Percentiles rank a stretch among this genome's conserved stretches.
phyloP scores from a whole-genome alignment of 1,140 invertebrate species.

The Ephestia elutella region DNA sequence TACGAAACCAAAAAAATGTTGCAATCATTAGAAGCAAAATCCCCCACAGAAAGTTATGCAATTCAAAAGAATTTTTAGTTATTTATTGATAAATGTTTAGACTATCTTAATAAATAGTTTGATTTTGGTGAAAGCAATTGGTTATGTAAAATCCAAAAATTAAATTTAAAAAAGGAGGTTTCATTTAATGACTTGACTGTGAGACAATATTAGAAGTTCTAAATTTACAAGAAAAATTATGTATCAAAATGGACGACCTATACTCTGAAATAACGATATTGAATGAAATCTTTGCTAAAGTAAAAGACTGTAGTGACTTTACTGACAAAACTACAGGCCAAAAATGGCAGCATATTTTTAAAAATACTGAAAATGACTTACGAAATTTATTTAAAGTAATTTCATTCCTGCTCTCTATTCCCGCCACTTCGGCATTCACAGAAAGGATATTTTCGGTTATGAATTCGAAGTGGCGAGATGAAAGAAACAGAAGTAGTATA shows the following conservation, averaged over 20 bases:
- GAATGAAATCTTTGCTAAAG: background rate
- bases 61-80: too few species aligned
- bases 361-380: background rate
- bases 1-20: too few species aligned
- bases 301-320: background rate
- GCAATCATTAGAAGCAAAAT: too few species aligned
- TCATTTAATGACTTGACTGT: too few species aligned
- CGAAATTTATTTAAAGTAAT: background rate
- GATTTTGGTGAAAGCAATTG: too few species aligned
- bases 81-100: too few species aligned
- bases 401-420: conserved; percentile 5
- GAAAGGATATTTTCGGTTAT: conserved; percentile 8
- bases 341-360: conserved; percentile 9
- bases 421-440: conserved; percentile 8
- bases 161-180: too few species aligned
- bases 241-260: background rate
- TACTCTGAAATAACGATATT: conserved; percentile 4
- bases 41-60: too few species aligned
- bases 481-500: conserved; percentile 6
- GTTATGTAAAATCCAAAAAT: too few species aligned
- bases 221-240: background rate
- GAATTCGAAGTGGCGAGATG: conserved; percentile 5
- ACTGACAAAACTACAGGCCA: background rate
- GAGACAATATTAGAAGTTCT: background rate
- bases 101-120: too few species aligned